Evolutionary conservation across 1,140 invertebrate genomes (phyloP).

Genomic region (Papilio aristodemus): DNA sequence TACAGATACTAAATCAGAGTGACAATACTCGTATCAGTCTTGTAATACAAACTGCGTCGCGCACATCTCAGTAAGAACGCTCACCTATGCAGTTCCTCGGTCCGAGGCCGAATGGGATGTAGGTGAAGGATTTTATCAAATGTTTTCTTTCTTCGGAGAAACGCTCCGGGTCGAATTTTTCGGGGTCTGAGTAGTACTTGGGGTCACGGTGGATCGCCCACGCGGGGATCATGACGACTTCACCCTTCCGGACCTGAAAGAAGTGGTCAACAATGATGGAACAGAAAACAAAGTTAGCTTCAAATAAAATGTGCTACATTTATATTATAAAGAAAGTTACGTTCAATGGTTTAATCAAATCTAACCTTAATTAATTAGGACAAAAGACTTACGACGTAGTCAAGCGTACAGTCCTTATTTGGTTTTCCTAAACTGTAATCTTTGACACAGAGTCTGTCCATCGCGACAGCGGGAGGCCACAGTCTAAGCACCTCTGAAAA

Average conservation of each 20-base stretch:
- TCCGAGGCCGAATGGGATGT: slow-evolving; percentile 83
- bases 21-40: too few relatives aligned
- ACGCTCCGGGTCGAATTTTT: slow-evolving; percentile 82
- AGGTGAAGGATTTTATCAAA: slow-evolving; percentile 76
- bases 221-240: slow-evolving; percentile 74
- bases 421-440: slow-evolving; percentile 75
- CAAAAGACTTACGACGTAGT: slow-evolving; percentile 72
- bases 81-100: slow-evolving; percentile 84
- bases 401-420: slow-evolving; percentile 44
- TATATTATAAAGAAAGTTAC: slow-evolving; percentile 83
- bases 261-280: not conserved
- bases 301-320: slow-evolving; percentile 38
- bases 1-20: too few relatives aligned
- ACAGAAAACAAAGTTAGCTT: not conserved
- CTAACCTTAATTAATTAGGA: slow-evolving; percentile 50
- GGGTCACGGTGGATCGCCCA: slow-evolving; percentile 81
- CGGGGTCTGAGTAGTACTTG: slow-evolving; percentile 79
- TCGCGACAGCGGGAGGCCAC: slow-evolving; percentile 76
- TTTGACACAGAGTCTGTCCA: slow-evolving; percentile 80
- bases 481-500: slow-evolving; percentile 81
- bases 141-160: slow-evolving; percentile 81
- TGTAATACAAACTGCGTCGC: too few relatives aligned
- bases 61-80: too few relatives aligned
- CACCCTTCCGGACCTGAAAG: slow-evolving; percentile 62
- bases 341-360: too few relatives aligned